Percentiles rank a stretch among this genome's conserved stretches.
These are phyloP conservation scores for Rhabdomys dilectus DNA, from an alignment of 2,113 vertebrate species.

Conservation along the genomic window DNA sequence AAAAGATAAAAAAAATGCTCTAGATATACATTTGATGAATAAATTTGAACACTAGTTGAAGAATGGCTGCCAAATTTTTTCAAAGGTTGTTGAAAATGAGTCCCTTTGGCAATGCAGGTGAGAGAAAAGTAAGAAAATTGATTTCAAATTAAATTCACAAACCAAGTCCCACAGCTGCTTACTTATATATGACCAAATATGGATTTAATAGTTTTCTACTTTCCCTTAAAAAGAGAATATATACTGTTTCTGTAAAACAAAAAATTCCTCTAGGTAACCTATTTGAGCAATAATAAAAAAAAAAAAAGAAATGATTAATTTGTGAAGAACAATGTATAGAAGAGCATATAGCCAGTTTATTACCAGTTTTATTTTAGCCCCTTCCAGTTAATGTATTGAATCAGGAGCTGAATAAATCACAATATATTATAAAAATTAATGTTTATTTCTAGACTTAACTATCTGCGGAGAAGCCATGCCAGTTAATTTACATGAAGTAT, in stretches of 20 bases:
- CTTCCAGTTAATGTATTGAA: conserved; percentile 76
- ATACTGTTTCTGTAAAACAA: conserved; percentile 12
- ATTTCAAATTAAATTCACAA: conserved; percentile 75
- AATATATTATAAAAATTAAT: conserved; percentile 78
- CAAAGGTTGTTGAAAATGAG: conserved; percentile 67
- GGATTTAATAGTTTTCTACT: conserved; percentile 63
- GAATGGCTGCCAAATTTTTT: conserved; percentile 61
- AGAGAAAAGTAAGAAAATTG: conserved; percentile 61
- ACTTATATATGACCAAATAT: conserved; percentile 65
- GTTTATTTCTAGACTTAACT: conserved; percentile 78
- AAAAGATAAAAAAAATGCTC: conserved; percentile 72
- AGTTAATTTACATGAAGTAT: conserved; percentile 71
- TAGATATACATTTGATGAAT: conserved; percentile 69
- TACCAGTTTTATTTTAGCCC: conserved; percentile 71
- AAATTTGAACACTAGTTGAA: conserved; percentile 60
- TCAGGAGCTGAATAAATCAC: conserved; percentile 76
- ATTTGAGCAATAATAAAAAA: conserved; percentile 54
- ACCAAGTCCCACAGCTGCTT: conserved; percentile 63
- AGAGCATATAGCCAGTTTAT: conserved; percentile 15
- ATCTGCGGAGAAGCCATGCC: conserved; percentile 66
- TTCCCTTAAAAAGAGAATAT: conserved; percentile 18
- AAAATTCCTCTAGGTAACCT: conserved; percentile 57
- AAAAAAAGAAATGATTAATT: conserved; percentile 49
- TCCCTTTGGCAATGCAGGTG: conserved; percentile 64
- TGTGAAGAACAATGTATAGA: conserved; percentile 39